Conservation (phyloP, 2,113 vertebrate species). For the Prolemur simus region DNA sequence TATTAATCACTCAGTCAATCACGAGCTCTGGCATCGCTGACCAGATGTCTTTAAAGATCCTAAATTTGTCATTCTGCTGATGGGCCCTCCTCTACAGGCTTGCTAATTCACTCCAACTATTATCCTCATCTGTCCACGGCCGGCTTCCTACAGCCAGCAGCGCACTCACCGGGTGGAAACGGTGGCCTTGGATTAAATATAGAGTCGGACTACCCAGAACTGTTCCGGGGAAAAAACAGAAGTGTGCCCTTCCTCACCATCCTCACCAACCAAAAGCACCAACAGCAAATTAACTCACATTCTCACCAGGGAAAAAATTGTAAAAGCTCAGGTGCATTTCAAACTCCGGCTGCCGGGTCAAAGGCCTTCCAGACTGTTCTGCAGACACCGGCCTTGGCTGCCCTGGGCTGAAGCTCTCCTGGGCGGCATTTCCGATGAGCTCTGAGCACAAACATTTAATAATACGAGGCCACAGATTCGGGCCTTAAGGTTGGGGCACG, state of each 20-base stretch:
- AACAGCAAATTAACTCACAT: not conserved
- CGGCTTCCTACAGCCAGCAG: not conserved
- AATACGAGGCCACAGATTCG: rapidly evolving
- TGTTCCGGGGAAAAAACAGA: not conserved
- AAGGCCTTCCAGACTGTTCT: rapidly evolving
- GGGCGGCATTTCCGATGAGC: rapidly evolving
- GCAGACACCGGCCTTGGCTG: not conserved
- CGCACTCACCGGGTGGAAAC: not conserved
- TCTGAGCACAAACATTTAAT: not conserved
- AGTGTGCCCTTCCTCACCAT: not conserved
- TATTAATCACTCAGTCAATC: constrained; percentile 54
- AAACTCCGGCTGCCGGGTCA: not conserved
- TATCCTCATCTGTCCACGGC: constrained; percentile 24
- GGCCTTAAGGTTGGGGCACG: not conserved
- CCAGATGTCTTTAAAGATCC: constrained; percentile 76
- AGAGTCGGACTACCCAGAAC: not conserved
- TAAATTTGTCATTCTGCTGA: constrained; percentile 62
- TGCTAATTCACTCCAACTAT: constrained; percentile 46
- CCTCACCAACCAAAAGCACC: not conserved
- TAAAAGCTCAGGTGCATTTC: not conserved
- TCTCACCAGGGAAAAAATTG: not conserved
- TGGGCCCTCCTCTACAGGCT: constrained; percentile 51
- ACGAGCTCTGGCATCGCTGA: constrained; percentile 9
- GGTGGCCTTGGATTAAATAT: not conserved
- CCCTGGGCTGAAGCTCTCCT: not conserved